Percentiles rank a stretch among this genome's conserved stretches.
Conservation (phyloP, 2,113 vertebrate genomes). For the Microtus ochrogaster region DNA sequence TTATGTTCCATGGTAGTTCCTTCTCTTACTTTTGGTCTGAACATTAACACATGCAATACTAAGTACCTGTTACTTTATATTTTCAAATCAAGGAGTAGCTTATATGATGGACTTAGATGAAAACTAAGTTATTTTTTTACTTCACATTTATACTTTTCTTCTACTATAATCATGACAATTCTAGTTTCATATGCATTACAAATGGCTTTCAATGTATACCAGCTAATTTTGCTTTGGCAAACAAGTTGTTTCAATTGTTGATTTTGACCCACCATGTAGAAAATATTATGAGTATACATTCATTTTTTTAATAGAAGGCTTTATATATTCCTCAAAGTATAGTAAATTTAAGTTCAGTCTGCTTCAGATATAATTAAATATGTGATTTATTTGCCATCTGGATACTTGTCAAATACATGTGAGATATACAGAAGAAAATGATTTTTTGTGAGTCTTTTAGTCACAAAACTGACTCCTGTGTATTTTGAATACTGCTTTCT, state of each 20-base stretch:
- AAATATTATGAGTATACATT: not conserved
- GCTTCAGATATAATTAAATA: constrained; percentile 35
- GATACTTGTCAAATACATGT: constrained; percentile 63
- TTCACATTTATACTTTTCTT: not conserved
- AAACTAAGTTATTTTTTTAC: not conserved
- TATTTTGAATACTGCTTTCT: constrained; percentile 79
- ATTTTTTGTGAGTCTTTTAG: constrained; percentile 72
- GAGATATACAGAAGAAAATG: constrained; percentile 63
- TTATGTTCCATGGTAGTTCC: not conserved
- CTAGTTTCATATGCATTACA: not conserved
- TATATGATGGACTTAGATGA: not conserved
- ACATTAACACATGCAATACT: not conserved
- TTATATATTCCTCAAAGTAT: not conserved
- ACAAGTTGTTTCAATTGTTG: not conserved
- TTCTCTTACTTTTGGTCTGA: not conserved
- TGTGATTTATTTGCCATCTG: constrained; percentile 23
- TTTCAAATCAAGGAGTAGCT: constrained; percentile 3
- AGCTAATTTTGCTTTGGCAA: not conserved
- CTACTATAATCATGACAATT: not conserved
- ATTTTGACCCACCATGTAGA: not conserved
- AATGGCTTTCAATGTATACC: not conserved
- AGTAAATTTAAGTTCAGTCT: not conserved
- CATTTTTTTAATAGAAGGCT: constrained; percentile 4
- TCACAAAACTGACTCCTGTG: constrained; percentile 73
- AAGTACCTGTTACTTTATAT: not conserved